Percentiles rank a stretch among this genome's conserved stretches.
Conservation (phyloP, 1,140 invertebrate species). For the Oryzaephilus surinamensis region DNA sequence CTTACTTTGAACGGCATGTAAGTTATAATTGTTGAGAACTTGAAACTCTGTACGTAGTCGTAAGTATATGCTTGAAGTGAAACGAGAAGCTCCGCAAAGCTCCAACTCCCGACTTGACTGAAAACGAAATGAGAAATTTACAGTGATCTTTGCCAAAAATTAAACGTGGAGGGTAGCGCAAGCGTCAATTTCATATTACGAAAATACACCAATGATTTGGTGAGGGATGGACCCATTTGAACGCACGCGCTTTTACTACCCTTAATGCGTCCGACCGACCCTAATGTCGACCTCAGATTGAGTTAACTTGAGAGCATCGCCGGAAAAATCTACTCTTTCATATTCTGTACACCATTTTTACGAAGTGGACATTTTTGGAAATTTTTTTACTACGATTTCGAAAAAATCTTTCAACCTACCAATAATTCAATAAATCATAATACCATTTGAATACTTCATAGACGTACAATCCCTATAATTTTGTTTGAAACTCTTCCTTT, state of each 20-base stretch:
- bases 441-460: no score
- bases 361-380: not conserved
- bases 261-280: constrained; percentile 30
- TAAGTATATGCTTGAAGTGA: no score
- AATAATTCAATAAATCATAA: no score
- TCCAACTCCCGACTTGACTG: not conserved
- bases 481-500: not conserved
- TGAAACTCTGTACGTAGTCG: no score
- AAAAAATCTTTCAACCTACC: no score
- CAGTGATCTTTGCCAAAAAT: constrained; percentile 13
- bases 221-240: constrained; percentile 22
- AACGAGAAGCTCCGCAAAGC: no score
- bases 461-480: no score
- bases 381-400: not conserved
- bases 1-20: no score
- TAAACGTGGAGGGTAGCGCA: constrained; percentile 20
- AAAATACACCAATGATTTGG: constrained; percentile 23
- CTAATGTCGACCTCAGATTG: constrained; percentile 31
- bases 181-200: constrained; percentile 23
- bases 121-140: not conserved
- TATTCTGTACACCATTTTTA: not conserved
- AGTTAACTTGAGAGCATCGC: constrained; percentile 24
- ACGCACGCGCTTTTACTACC: constrained; percentile 23
- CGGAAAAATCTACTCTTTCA: constrained; percentile 22
- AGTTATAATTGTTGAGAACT: no score